Conservation (phyloP, 2,888 invertebrate genomes). For the Odontocerum albicorne region DNA sequence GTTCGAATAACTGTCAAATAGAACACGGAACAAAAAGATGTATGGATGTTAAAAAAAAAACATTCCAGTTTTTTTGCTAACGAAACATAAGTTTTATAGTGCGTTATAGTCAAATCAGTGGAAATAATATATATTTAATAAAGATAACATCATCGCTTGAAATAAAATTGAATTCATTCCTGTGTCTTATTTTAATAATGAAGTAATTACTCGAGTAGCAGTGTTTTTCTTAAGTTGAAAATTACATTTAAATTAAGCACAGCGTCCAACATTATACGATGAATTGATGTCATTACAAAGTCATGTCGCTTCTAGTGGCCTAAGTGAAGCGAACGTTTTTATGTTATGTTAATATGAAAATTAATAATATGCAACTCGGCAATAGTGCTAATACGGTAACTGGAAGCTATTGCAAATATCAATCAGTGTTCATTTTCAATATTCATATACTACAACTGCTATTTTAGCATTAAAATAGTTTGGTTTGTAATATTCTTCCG, state of each 20-base stretch:
- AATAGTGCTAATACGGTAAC: neutral
- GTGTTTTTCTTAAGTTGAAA: constrained; percentile 7
- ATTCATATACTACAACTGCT: too few relatives aligned
- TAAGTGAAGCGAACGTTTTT: neutral
- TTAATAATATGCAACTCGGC: constrained; percentile 1
- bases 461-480: too few relatives aligned
- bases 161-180: constrained; percentile 13
- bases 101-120: constrained; percentile 1
- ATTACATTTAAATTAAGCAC: neutral
- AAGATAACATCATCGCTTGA: constrained; percentile 11
- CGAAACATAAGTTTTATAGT: neutral
- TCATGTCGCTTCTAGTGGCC: too few relatives aligned
- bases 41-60: neutral
- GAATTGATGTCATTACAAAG: constrained; percentile 11
- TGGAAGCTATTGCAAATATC: too few relatives aligned
- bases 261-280: constrained; percentile 1
- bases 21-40: constrained; percentile 1
- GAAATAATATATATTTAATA: constrained; percentile 14
- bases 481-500: too few relatives aligned
- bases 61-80: constrained; percentile 4
- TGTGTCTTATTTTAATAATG: constrained; percentile 7
- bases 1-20: constrained; percentile 17
- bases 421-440: too few relatives aligned
- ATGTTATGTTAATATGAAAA: constrained; percentile 3
- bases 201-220: neutral